These are phyloP conservation scores for Clostera curtula DNA, from an alignment of 2,888 invertebrate genomes.

Conservation along the genomic window DNA sequence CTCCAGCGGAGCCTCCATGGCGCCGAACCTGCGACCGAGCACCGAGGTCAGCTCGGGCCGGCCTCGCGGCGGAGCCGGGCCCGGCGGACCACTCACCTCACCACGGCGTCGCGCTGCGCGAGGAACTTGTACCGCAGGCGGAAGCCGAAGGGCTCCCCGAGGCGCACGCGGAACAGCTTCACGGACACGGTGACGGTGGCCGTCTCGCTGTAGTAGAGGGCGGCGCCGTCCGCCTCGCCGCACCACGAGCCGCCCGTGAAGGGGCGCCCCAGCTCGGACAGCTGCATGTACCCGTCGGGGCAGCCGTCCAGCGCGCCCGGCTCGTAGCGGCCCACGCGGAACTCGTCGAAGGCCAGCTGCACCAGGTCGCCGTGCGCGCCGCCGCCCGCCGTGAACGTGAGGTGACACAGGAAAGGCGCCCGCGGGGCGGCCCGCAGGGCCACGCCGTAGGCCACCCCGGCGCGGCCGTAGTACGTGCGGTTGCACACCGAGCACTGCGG, in stretches of 20 bases:
- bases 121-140: slow-evolving; percentile 88
- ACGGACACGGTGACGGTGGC: slow-evolving; percentile 91
- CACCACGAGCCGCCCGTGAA: slow-evolving; percentile 95
- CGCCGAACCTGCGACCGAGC: slow-evolving; percentile 77
- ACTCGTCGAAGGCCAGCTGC: slow-evolving; percentile 91
- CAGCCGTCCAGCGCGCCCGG: slow-evolving; percentile 83
- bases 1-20: slow-evolving; percentile 84
- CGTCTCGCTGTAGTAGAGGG: slow-evolving; percentile 92
- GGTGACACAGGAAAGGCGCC: slow-evolving; percentile 90
- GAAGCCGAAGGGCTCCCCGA: slow-evolving; percentile 86
- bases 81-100: slow-evolving; percentile 59
- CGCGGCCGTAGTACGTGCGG: slow-evolving; percentile 92
- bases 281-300: slow-evolving; percentile 91
- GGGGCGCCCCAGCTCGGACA: slow-evolving; percentile 89
- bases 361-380: slow-evolving; percentile 91
- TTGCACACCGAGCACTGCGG: slow-evolving; percentile 79
- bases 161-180: slow-evolving; percentile 82
- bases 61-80: neutral
- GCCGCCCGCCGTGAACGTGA: slow-evolving; percentile 94
- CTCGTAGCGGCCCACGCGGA: slow-evolving; percentile 89
- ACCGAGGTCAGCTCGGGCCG: neutral
- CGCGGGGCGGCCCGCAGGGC: slow-evolving; percentile 84
- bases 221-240: slow-evolving; percentile 85
- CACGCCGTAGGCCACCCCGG: slow-evolving; percentile 87
- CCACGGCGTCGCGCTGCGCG: slow-evolving; percentile 85